phyloP scores from a whole-genome alignment of 2,888 invertebrate species.

The Heliothis peltigera region DNA sequence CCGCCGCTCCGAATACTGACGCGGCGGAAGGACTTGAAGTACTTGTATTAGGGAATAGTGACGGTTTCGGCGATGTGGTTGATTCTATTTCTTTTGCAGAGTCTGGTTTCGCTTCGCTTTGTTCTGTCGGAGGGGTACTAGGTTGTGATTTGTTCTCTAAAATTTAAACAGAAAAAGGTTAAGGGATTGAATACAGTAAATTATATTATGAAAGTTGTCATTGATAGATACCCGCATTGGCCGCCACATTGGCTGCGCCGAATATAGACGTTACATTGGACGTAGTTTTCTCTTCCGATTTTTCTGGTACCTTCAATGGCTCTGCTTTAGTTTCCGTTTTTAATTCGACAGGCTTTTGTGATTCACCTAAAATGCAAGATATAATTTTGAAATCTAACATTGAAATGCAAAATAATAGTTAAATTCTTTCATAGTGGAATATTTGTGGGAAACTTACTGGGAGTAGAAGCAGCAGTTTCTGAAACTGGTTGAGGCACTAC shows the following conservation, averaged over 20 bases:
- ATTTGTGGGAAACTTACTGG: conserved; percentile 60
- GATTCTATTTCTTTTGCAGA: conserved; percentile 32
- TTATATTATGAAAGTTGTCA: background rate
- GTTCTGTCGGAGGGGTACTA: conserved; percentile 41
- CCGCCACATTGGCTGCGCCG: conserved; percentile 60
- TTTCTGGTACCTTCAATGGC: conserved; percentile 53
- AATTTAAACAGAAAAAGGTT: conserved; percentile 35
- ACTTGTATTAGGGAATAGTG: conserved; percentile 46
- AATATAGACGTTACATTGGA: conserved; percentile 67
- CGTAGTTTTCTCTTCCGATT: conserved; percentile 46
- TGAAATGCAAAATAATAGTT: too few species aligned
- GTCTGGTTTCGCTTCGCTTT: conserved; percentile 38
- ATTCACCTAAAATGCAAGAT: conserved; percentile 61
- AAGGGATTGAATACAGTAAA: background rate
- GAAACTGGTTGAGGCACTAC: conserved; percentile 57
- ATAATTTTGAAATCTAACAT: too few species aligned
- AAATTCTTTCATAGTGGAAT: background rate
- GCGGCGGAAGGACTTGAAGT: conserved; percentile 62
- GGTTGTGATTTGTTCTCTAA: conserved; percentile 66
- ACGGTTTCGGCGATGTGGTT: conserved; percentile 36
- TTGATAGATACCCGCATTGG: conserved; percentile 38
- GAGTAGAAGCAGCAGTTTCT: conserved; percentile 45
- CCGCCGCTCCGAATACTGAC: conserved; percentile 73
- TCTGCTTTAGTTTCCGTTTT: conserved; percentile 63
- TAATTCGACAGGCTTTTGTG: conserved; percentile 56